A percentile compares a stretch with the other conserved stretches of the same genome.
phyloP scores from a whole-genome alignment of 2,113 vertebrate genomes.

The Poeciliopsis turrubarensis region DNA sequence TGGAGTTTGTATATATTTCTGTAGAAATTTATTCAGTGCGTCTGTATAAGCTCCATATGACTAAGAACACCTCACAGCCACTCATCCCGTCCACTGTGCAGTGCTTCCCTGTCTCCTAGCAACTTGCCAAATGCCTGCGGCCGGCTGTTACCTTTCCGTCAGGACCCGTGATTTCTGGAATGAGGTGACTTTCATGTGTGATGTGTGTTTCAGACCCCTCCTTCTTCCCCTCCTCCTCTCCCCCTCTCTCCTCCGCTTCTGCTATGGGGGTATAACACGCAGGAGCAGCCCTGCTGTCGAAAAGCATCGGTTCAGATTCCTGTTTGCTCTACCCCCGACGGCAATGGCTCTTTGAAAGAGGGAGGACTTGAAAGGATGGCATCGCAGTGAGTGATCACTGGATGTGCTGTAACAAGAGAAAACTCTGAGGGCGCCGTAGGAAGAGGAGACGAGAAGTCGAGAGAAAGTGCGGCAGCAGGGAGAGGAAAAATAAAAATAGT shows the following conservation, averaged over 20 bases:
- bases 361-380: constrained; percentile 71
- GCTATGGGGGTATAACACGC: constrained; percentile 64
- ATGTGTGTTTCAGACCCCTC: constrained; percentile 65
- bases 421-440: constrained; percentile 54
- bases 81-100: constrained; percentile 54
- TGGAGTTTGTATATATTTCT: constrained; percentile 46
- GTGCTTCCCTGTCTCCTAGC: constrained; percentile 74
- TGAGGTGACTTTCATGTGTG: constrained; percentile 77
- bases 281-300: constrained; percentile 69
- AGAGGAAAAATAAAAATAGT: constrained; percentile 19
- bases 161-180: constrained; percentile 69
- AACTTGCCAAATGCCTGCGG: constrained; percentile 69
- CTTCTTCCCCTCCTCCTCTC: constrained; percentile 9
- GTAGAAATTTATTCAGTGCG: constrained; percentile 45
- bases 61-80: constrained; percentile 49
- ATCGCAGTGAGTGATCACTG: constrained; percentile 74
- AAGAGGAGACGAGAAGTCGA: constrained; percentile 23
- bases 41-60: constrained; percentile 60
- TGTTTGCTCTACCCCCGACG: constrained; percentile 63
- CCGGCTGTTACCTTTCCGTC: constrained; percentile 75
- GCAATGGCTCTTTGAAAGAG: constrained; percentile 71
- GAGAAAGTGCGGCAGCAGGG: constrained; percentile 18
- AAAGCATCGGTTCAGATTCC: constrained; percentile 74
- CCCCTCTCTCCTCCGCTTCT: constrained; percentile 38
- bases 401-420: constrained; percentile 67